phyloP scores from a whole-genome alignment of 2,113 vertebrate species.

The Candoia aspera region DNA sequence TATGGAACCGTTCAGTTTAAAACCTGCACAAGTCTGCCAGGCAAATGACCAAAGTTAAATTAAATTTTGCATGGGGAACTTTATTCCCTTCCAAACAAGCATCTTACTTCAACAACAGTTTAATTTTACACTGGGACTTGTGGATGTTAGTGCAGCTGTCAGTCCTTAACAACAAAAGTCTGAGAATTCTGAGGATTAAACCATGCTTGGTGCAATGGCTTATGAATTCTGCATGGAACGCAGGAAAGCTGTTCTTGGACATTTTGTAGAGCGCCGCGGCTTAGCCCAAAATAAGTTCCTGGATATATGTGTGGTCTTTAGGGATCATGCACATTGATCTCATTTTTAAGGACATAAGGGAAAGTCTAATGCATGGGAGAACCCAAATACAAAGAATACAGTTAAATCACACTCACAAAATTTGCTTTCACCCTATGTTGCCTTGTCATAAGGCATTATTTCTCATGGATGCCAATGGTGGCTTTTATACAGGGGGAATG shows the following conservation, averaged over 20 bases:
- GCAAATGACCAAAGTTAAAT: not conserved
- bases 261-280: not conserved
- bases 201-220: not conserved
- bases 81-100: not conserved
- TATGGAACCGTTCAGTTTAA: not conserved
- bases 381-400: not conserved
- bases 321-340: not conserved
- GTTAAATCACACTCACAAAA: not conserved
- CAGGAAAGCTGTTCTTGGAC: slow-evolving; percentile 10
- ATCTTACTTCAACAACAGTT: slow-evolving; percentile 17
- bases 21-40: not conserved
- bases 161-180: not conserved
- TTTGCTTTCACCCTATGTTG: not conserved
- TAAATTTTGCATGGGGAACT: not conserved
- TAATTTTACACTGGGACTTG: not conserved
- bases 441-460: not conserved
- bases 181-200: slow-evolving; percentile 21
- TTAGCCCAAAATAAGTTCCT: slow-evolving; percentile 7
- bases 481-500: not conserved
- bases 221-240: slow-evolving; percentile 20
- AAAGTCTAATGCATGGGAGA: not conserved
- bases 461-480: not conserved
- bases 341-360: not conserved
- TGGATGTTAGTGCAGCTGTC: slow-evolving; percentile 15
- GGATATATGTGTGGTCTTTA: not conserved